phyloP scores from a whole-genome alignment of 2,797 vertebrate species.

The Schizopygopsis pylzovi region DNA sequence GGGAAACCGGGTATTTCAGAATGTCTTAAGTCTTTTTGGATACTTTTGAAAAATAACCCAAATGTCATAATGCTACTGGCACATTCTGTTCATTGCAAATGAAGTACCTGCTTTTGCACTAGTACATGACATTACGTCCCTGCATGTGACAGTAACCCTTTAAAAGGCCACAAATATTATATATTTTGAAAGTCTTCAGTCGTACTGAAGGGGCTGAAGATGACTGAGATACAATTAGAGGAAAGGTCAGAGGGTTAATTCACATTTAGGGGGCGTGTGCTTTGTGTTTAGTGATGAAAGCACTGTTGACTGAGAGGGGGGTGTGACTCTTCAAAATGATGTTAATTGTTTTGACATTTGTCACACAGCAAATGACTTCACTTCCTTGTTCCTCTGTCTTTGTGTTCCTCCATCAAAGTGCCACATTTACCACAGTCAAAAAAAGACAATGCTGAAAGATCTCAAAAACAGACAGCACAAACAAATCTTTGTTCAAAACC shows the following conservation, averaged over 20 bases:
- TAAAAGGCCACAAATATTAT: conserved; percentile 2
- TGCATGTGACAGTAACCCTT: conserved; percentile 59
- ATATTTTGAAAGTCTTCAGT: neutral
- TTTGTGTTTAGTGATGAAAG: conserved; percentile 50
- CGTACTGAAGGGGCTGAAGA: neutral
- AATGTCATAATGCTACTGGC: conserved; percentile 30
- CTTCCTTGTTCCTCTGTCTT: conserved; percentile 13
- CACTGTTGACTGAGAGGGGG: conserved; percentile 60
- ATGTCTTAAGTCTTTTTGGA: conserved; percentile 1
- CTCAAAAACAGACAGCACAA: neutral
- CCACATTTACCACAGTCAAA: neutral
- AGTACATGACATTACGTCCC: conserved; percentile 41
- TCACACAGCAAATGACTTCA: conserved; percentile 38
- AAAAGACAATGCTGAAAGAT: neutral
- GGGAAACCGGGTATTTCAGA: conserved; percentile 52
- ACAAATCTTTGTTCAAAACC: conserved; percentile 4
- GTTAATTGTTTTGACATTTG: conserved; percentile 45
- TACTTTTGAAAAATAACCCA: conserved; percentile 19
- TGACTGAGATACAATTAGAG: conserved; percentile 16
- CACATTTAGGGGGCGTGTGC: conserved; percentile 38
- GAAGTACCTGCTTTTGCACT: conserved; percentile 56
- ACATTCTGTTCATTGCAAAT: conserved; percentile 33
- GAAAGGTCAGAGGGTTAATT: conserved; percentile 58
- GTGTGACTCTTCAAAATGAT: conserved; percentile 28
- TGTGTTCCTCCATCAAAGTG: conserved; percentile 26